Evolutionary conservation across 2,888 invertebrate genomes (phyloP), one percentile per base, ranked within the genome.

Genomic region (Acanthosepion pharaonis): DNA sequence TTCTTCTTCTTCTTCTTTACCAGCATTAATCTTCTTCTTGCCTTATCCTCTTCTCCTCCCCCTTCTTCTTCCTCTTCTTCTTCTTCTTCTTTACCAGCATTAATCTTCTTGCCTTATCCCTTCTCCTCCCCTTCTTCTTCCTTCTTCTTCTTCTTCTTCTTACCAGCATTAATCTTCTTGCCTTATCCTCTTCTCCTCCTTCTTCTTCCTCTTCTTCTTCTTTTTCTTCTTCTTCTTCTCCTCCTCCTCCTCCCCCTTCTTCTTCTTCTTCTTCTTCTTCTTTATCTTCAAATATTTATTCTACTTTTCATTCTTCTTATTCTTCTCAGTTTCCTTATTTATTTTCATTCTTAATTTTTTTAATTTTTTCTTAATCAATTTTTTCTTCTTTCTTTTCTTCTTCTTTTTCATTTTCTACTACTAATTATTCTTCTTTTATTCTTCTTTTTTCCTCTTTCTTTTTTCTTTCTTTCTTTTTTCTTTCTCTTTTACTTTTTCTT

Each of bases 291-390:
- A 5, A 4, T 8, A 0, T 59, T 59, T 59, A 20, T 64, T 25
- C 25, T 25, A 23, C 42, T 42, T 42, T 1, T 42, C 2, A 42
- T 42, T 42, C 42, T 42, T 42, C 42, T 42, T 42, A 42, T 42
- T 42, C 42, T 3, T 2, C 1, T 42, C 1, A 0, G 1, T 42
- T 42, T 42, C 2, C 42, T 2, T 33, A 2, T 42, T 42, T 2
- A 42, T 23, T 64, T 2, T 23, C 8, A 64, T 23, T 25, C 25
- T 23, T 25, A 4, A 25, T 25, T 5, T 25, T 25, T 25, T 25
- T 25, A 5, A 0, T 8, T 3, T 8, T 28, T 1, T 25, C 25
- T 23, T 8, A 64, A 25, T 25, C 64, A 2, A 8, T 64, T 8
- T 1, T 64, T 8, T 1, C 28, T 64, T 25, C 25, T 23, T 64